Conservation (phyloP, 2,888 invertebrate species). For the Lordiphosa andalusiaca region DNA sequence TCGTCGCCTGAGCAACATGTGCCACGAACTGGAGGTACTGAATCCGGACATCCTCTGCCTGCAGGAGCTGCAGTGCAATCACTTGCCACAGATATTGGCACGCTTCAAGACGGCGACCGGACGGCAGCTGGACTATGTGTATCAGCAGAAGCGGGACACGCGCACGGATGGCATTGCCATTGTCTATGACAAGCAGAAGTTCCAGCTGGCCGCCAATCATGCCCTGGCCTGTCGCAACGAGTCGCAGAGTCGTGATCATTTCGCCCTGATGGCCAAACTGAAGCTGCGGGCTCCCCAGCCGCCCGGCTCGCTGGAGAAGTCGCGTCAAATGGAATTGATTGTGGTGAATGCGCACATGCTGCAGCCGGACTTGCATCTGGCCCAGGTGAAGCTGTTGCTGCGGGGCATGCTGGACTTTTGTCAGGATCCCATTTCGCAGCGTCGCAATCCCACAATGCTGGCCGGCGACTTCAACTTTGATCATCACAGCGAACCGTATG, state of each 20-base stretch:
- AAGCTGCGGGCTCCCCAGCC: slow-evolving; percentile 78
- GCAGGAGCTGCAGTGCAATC: slow-evolving; percentile 92
- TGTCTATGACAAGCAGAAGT: slow-evolving; percentile 86
- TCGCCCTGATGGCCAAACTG: slow-evolving; percentile 90
- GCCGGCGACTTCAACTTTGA: slow-evolving; percentile 91
- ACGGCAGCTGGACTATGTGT: slow-evolving; percentile 87
- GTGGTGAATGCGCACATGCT: slow-evolving; percentile 96
- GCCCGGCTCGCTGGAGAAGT: slow-evolving; percentile 78
- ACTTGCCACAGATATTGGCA: slow-evolving; percentile 81
- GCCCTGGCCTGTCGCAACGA: slow-evolving; percentile 85
- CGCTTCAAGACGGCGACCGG: slow-evolving; percentile 63
- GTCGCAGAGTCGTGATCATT: slow-evolving; percentile 91
- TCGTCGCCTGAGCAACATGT: slow-evolving; percentile 82
- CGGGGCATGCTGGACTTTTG: slow-evolving; percentile 45
- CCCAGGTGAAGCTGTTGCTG: slow-evolving; percentile 91
- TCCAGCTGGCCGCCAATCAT: slow-evolving; percentile 84
- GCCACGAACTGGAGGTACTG: slow-evolving; percentile 80
- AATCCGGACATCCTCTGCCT: slow-evolving; percentile 82
- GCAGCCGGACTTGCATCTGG: slow-evolving; percentile 93
- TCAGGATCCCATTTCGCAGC: neutral
- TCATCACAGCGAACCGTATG: slow-evolving; percentile 76
- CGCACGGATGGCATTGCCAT: slow-evolving; percentile 94
- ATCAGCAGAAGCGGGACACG: slow-evolving; percentile 89
- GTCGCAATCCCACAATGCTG: slow-evolving; percentile 86
- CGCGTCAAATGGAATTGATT: slow-evolving; percentile 82